phyloP scores from a whole-genome alignment of 2,113 vertebrate species.

The Hucho hucho region DNA sequence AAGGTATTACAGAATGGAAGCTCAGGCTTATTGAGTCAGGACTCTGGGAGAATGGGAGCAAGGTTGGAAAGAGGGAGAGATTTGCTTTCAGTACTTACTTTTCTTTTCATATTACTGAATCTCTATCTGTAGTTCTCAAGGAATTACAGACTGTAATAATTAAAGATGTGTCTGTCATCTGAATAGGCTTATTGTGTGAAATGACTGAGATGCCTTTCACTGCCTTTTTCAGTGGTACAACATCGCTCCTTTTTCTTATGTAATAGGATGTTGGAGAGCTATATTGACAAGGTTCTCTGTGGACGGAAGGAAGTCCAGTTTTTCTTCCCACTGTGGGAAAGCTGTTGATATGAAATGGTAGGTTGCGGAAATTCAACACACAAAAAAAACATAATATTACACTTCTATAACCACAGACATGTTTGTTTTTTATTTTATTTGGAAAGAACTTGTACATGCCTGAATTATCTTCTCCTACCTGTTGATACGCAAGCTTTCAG shows the following conservation, averaged over 20 bases:
- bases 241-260: no score
- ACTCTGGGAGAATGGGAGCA: conserved; percentile 66
- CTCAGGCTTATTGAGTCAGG: conserved; percentile 6
- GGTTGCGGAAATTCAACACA: background rate
- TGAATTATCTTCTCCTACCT: background rate
- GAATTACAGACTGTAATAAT: no score
- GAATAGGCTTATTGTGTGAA: background rate
- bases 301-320: conserved; percentile 68
- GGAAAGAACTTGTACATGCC: background rate
- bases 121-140: no score
- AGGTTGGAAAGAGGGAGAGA: conserved; percentile 68
- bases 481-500: background rate
- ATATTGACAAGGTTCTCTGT: conserved; percentile 71
- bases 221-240: no score
- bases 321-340: conserved; percentile 86
- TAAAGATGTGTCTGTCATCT: background rate
- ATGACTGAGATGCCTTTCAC: no score
- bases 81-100: conserved; percentile 47
- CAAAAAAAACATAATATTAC: background rate
- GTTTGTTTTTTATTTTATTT: background rate
- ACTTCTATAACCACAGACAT: no score
- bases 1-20: no score
- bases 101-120: no score
- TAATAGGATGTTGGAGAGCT: conserved; percentile 72
- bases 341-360: conserved; percentile 83